Evolutionary conservation across 2,888 invertebrate genomes (phyloP), one percentile per base, ranked within the genome.

Genomic region (Paralinhomoeus sp.): DNA sequence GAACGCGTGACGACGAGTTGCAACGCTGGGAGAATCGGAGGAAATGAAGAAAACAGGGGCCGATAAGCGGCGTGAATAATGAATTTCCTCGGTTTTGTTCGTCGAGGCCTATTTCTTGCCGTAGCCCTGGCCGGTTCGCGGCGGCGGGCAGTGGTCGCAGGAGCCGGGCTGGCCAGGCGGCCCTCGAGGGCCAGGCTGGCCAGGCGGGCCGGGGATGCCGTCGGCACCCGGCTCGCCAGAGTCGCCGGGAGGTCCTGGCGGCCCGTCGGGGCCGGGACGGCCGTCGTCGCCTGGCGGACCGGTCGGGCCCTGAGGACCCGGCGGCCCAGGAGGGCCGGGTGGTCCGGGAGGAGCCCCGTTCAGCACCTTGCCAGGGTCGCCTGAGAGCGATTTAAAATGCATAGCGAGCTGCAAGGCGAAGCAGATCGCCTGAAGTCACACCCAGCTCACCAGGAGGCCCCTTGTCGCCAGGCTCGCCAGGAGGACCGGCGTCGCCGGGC

Each of bases 121-220:
- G 18, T 34, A 40, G 15, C 45, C 45, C 5, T 2, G 15, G 24
- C 24, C 37, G 20, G 39, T 21, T 23, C 43, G 2, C 18, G 43
- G 39, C 17, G 43, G 53, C 40, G 59, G 58, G 41, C 59, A 59
- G 37, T 58, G 58, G 45, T 58, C 58, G 49, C 60, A 60, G n/a
- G 53, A 51, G 22, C 56, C 55, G 2, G 54, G 56, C 24, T 46
- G 45, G 20, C 55, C 55, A 18, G 49, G 48, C 21, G 47, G 44
- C 24, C 51, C 51, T 15, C 45, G 45, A 5, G 46, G 44, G 2
- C 51, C 49, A n/a, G 42, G 42, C 2, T 44, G 45, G 15, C 48
- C 48, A 12, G 41, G 34, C 15, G 34, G 41, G 2, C 41, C 41
- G 40, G 40, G 40, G 15, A 41, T 23, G 15, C 41, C 41, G 36